phyloP scores from a whole-genome alignment of 1,140 invertebrate genomes.

The Nebria ingens region DNA sequence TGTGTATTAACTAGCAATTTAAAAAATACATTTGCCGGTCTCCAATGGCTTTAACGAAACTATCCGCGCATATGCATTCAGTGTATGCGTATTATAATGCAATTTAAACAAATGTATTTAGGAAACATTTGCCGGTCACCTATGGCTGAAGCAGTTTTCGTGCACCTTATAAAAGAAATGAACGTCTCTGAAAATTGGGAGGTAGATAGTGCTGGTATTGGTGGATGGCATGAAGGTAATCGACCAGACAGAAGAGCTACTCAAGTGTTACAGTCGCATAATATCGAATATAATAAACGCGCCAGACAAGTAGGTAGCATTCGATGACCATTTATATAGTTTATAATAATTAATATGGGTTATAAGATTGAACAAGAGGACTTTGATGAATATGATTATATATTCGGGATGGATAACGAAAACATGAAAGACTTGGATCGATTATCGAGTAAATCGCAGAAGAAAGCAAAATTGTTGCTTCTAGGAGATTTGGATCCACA shows the following conservation, averaged over 20 bases:
- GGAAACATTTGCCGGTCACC: slow-evolving; percentile 94
- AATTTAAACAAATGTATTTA: slow-evolving; percentile 21
- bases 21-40: no score
- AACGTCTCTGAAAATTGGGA: slow-evolving; percentile 47
- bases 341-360: slow-evolving; percentile 11
- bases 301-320: slow-evolving; percentile 55
- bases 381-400: slow-evolving; percentile 69
- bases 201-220: slow-evolving; percentile 81
- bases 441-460: slow-evolving; percentile 44
- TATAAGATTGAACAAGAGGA: slow-evolving; percentile 55
- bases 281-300: slow-evolving; percentile 59
- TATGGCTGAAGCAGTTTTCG: slow-evolving; percentile 86
- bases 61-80: no score
- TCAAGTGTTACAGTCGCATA: slow-evolving; percentile 57
- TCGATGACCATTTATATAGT: slow-evolving; percentile 8
- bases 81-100: no score
- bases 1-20: no score
- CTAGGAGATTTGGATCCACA: slow-evolving; percentile 75
- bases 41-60: no score
- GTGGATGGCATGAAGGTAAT: slow-evolving; percentile 74
- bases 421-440: slow-evolving; percentile 62
- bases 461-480: slow-evolving; percentile 60
- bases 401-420: slow-evolving; percentile 84
- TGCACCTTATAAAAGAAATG: slow-evolving; percentile 44
- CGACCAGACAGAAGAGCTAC: slow-evolving; percentile 66